Evolutionary conservation across 2,113 vertebrate species (phyloP).

Genomic region (Channa maculata): DNA sequence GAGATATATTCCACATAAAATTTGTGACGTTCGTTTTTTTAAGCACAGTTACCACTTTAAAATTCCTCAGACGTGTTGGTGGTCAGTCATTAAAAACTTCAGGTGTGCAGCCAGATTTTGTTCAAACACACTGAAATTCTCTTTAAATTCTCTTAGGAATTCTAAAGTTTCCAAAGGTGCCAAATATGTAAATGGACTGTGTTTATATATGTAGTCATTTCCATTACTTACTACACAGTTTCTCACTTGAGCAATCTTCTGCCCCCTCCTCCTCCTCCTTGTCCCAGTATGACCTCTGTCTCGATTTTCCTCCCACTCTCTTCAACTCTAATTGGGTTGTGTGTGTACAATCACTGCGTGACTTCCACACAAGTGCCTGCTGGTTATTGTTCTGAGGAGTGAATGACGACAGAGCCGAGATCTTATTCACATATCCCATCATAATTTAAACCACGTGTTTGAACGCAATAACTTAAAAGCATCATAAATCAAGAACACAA

Average conservation of each 20-base stretch:
- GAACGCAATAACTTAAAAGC: neutral
- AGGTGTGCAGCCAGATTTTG: too few species aligned
- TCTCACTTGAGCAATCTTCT: constrained; percentile 3
- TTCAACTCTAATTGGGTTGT: neutral
- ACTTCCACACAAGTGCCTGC: constrained; percentile 6
- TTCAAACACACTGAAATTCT: too few species aligned
- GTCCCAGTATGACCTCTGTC: constrained; percentile 25
- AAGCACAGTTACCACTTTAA: too few species aligned
- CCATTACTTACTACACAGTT: neutral
- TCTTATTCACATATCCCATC: neutral
- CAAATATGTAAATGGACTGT: too few species aligned
- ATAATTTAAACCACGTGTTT: constrained; percentile 29
- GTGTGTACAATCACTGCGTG: constrained; percentile 11
- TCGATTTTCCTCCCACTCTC: neutral
- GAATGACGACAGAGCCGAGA: neutral
- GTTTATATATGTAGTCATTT: too few species aligned
- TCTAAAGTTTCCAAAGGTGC: too few species aligned
- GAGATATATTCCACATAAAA: neutral
- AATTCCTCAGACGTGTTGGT: too few species aligned
- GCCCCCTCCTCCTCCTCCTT: neutral
- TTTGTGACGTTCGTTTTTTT: too few species aligned
- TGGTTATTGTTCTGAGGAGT: constrained; percentile 9
- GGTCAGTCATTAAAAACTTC: too few species aligned
- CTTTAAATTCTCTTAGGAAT: too few species aligned
- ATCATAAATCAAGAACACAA: neutral